Percentiles rank a stretch among this genome's conserved stretches.
These are phyloP conservation scores for Geodia barretti DNA, from an alignment of 37 sponge, comb jelly and placozoan species.

Conservation along the genomic window DNA sequence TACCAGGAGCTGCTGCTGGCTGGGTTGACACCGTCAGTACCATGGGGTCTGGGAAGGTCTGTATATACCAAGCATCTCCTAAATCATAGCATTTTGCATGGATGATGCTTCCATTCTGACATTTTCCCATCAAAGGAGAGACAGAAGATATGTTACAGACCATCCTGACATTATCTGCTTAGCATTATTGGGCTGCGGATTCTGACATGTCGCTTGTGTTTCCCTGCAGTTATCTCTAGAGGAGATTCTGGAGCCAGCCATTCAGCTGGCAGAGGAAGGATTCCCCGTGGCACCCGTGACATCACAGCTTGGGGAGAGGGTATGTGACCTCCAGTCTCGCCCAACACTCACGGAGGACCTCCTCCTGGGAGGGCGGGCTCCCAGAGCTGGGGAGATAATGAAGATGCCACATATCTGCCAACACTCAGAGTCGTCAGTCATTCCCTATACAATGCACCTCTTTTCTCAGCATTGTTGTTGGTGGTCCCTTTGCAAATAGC, in stretches of 20 bases:
- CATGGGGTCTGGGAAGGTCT: conserved; percentile 88
- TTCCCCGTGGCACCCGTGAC: conserved; percentile 77
- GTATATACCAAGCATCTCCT: no score
- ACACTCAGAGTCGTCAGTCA: conserved; percentile 43
- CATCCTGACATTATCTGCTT: no score
- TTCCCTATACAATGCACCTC: not conserved
- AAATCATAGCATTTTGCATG: no score
- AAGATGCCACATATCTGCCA: conserved; percentile 73
- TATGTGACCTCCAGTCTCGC: conserved; percentile 16
- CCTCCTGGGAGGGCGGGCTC: conserved; percentile 65
- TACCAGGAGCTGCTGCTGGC: conserved; percentile 88
- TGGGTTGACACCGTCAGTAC: conserved; percentile 84
- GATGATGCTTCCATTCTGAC: no score
- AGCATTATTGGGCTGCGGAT: conserved; percentile 2
- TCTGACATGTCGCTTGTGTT: no score
- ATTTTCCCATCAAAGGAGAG: no score
- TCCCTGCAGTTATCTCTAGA: conserved; percentile 46
- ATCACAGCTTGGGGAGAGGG: conserved; percentile 50
- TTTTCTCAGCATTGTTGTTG: conserved; percentile 10
- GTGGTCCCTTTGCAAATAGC: not conserved
- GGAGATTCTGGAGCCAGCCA: conserved; percentile 76
- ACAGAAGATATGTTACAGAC: no score
- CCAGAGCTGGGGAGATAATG: conserved; percentile 79
- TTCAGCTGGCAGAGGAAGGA: conserved; percentile 74
- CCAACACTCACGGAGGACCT: conserved; percentile 44